Evolutionary conservation across 1,140 invertebrate genomes (phyloP), one percentile per base, ranked within the genome.

Genomic region (Sminthurides bifidus): DNA sequence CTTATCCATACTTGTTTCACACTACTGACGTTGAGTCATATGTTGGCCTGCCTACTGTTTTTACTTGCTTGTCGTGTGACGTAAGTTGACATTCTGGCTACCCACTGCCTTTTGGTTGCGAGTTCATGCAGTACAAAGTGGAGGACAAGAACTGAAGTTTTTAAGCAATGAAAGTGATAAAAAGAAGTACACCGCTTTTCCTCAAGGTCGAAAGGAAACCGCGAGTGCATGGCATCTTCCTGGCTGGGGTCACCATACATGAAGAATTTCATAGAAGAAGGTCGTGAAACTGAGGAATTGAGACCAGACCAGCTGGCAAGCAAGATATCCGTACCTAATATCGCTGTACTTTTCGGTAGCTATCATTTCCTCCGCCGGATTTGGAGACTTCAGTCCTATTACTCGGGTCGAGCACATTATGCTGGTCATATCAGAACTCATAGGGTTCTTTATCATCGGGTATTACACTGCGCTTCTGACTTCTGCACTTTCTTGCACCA

Each of bases 381-480:
- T 59, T 52, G 63, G 63, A 17, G 59, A 65, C 27, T 65, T 65
- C 45, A 56, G 31, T 57, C 63, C 63, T 0, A 56, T 61, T 44
- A 57, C 24, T 15, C n/a, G 12, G 19, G 3, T n/a, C 2, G 63
- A 65, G 46, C 56, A 59, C 31, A 17, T 51, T 23, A 35, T 26
- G 21, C 30, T 54, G 2, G 46, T 50, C 6, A 3, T 59, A 2
- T 54, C 60, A 17, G 26, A 56, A 40, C 17, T 61, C 3, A 3
- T 54, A 30, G 57, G 59, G 24, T 65, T 65, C 31, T 59, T 52
- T 31, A 30, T 65, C 3, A 54, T 61, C 41, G 53, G 59, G 12
- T 61, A 61, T 37, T 59, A 56, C 23, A 58, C 63, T 15, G 53
- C 63, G 23, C 6, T 61, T 4, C 46, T 65, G 6, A 61, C 63